Evolutionary conservation across 2,888 invertebrate genomes (phyloP).

Genomic region (Trypoxylon attenuatum): DNA sequence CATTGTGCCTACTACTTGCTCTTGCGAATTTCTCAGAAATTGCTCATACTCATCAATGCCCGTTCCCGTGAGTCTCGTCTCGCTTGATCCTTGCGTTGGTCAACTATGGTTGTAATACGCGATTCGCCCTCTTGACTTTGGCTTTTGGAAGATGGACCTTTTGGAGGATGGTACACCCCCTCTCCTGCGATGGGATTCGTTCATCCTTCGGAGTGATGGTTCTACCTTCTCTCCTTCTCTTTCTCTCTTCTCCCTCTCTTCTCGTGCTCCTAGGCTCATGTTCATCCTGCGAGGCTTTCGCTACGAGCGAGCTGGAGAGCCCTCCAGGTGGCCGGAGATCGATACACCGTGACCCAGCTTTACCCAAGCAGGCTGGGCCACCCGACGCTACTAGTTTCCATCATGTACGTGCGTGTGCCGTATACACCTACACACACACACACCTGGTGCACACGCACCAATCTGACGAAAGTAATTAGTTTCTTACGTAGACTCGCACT

Average conservation of each 20-base stretch:
- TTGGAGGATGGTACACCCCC: no score
- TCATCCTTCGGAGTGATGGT: no score
- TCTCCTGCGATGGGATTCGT: no score
- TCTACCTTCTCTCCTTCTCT: no score
- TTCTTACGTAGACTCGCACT: conserved; percentile 15
- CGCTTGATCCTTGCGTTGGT: no score
- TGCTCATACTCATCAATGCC: no score
- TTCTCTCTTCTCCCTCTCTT: conserved; percentile 24
- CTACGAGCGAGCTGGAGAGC: conserved; percentile 52
- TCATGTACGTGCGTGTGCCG: conserved; percentile 42
- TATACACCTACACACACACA: not conserved
- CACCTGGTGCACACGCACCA: not conserved
- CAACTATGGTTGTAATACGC: no score
- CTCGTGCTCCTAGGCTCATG: conserved; percentile 37
- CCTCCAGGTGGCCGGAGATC: conserved; percentile 70
- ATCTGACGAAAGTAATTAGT: conserved; percentile 49
- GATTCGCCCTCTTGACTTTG: no score
- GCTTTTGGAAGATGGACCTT: no score
- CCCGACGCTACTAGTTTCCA: conserved; percentile 62
- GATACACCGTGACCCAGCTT: conserved; percentile 72
- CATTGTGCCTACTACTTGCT: no score
- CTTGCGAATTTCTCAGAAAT: no score
- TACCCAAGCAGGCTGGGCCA: conserved; percentile 64
- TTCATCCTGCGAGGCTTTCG: conserved; percentile 48
- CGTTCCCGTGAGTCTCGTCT: no score